Evolutionary conservation across 1,140 invertebrate species (phyloP), one percentile per base, ranked within the genome.

Genomic region (Ylistrum balloti): DNA sequence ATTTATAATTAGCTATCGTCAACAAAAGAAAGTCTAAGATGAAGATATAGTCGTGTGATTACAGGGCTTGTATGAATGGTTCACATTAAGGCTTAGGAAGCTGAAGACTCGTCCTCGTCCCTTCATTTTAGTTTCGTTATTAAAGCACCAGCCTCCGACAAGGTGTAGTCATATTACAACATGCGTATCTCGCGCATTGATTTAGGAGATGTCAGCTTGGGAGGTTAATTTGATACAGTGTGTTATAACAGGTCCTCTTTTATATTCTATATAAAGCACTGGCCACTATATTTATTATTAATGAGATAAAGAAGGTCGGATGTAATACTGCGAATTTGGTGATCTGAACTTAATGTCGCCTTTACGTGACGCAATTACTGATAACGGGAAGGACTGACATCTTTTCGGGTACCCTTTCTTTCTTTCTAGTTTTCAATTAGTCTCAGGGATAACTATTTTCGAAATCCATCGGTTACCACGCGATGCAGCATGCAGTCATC

Each of bases 1-100:
- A 88, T 88, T 88, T 88, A 88, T 85, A 88, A 88, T 74, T 74
- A 74, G 56, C 56, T n/a, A 28, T n/a, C 56, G n/a, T 28, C 56
- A 74, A 74, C 56, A 74, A 74, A 74, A 74, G 56, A 74, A 74
- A 74, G 22, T n/a, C 56, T 74, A 74, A 74, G 56, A 74, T 28
- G 56, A 74, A 74, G 22, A 74, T 74, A n/a, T 74, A 74, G 56
- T 11, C 5, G 22, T 5, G 56, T 74, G 56, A 74, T 74, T 74
- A 74, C 22, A 74, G n/a, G 56, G 56, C 56, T 1, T 28, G 56
- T 38, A 38, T 7, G 35, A 13, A 38, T 28, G 56, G 10, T 45
- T 9, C 20, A 45, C 35, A 38, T 5, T 38, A 38, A 5, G 35
- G 13, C 35, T 13, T 38, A 38, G 35, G 13, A 38, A 38, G 35